Percentiles rank a stretch among this genome's conserved stretches.
phyloP scores from a whole-genome alignment of 2,797 vertebrate species.

The Pogoniulus pusillus region DNA sequence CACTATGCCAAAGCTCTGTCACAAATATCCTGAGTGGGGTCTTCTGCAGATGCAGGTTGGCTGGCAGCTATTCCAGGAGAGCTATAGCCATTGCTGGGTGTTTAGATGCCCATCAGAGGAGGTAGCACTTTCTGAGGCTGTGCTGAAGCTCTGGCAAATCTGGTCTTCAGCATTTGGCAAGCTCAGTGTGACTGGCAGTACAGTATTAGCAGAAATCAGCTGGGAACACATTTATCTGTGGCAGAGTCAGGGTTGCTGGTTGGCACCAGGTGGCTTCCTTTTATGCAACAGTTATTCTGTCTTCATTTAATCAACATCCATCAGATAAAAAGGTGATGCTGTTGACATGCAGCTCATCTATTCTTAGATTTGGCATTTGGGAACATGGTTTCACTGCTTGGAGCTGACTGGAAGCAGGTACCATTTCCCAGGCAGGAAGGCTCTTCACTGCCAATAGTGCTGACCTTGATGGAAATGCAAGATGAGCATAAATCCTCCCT shows the following conservation, averaged over 20 bases:
- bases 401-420: not conserved
- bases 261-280: constrained; percentile 44
- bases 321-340: constrained; percentile 44
- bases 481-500: not conserved
- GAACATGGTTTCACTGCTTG: not conserved
- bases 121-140: not conserved
- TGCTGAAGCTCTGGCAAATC: not conserved
- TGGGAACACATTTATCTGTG: constrained; percentile 12
- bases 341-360: constrained; percentile 58
- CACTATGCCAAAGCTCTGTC: too few relatives aligned
- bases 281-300: constrained; percentile 36
- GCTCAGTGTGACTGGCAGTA: not conserved
- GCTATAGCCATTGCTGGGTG: not conserved
- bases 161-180: constrained; percentile 23
- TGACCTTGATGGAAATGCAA: constrained; percentile 27
- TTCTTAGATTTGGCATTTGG: constrained; percentile 65
- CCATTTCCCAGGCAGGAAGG: constrained; percentile 36
- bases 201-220: constrained; percentile 31
- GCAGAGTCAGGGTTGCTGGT: constrained; percentile 34
- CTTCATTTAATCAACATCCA: constrained; percentile 57
- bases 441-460: constrained; percentile 34
- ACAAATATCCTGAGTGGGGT: not conserved
- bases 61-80: not conserved
- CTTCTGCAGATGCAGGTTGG: not conserved
- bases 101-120: not conserved